A percentile compares a stretch with the other conserved stretches of the same genome.
Conservation (phyloP, 2,113 vertebrate species). For the Tautogolabrus adspersus region DNA sequence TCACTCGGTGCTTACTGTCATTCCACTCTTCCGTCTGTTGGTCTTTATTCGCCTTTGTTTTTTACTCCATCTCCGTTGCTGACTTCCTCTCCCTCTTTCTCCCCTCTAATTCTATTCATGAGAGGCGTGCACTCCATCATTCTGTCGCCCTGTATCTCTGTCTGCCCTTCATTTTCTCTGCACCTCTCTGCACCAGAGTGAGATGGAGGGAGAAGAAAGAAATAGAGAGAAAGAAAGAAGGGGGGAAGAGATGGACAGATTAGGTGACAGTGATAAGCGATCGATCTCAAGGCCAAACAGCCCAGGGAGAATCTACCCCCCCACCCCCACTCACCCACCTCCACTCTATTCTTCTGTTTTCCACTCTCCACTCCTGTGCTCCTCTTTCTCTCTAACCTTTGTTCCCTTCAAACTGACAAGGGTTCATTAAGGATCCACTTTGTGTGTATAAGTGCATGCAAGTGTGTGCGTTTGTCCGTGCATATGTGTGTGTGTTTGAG, state of each 20-base stretch:
- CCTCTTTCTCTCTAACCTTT: constrained; percentile 68
- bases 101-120: constrained; percentile 80
- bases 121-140: constrained; percentile 77
- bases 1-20: constrained; percentile 60
- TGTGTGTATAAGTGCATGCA: constrained; percentile 71
- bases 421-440: constrained; percentile 79
- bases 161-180: constrained; percentile 79
- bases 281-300: constrained; percentile 80
- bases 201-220: constrained; percentile 40
- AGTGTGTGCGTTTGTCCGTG: constrained; percentile 53
- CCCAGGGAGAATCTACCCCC: constrained; percentile 44
- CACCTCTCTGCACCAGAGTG: constrained; percentile 61
- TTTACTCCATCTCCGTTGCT: constrained; percentile 57
- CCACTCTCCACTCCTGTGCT: constrained; percentile 25
- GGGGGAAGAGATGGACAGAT: constrained; percentile 76
- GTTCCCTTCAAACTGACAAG: constrained; percentile 75
- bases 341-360: constrained; percentile 33
- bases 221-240: constrained; percentile 1
- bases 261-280: constrained; percentile 83
- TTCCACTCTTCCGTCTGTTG: constrained; percentile 60
- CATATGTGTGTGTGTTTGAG: constrained; percentile 53
- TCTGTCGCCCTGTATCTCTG: constrained; percentile 78
- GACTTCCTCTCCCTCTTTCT: constrained; percentile 62
- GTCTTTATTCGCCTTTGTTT: constrained; percentile 77
- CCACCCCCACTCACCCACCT: constrained; percentile 2